Conservation (phyloP, 2,888 invertebrate genomes). For the Omphaloscelis lunosa region DNA sequence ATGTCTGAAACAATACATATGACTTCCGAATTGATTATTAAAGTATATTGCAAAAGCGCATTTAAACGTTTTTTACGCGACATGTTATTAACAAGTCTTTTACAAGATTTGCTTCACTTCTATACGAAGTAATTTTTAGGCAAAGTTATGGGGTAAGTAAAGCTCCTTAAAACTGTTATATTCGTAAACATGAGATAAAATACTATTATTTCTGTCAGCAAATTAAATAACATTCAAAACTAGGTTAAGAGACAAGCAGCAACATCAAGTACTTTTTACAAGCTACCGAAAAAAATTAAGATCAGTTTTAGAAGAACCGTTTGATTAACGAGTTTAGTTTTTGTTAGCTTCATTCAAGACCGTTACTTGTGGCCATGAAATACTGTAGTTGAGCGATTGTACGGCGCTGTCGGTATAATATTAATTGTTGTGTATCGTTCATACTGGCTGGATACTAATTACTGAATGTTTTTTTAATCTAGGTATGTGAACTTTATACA, state of each 20-base stretch:
- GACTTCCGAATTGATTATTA: too few relatives aligned
- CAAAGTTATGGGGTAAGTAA: neutral
- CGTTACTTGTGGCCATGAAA: constrained; percentile 43
- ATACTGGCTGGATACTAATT: constrained; percentile 17
- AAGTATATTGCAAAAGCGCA: too few relatives aligned
- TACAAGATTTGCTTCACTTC: too few relatives aligned
- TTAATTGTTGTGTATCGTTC: constrained; percentile 32
- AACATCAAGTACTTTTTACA: constrained; percentile 1
- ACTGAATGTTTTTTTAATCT: neutral
- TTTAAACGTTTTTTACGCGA: too few relatives aligned
- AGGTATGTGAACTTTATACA: neutral
- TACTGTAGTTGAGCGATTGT: constrained; percentile 12
- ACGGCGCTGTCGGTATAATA: neutral
- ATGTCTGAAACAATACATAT: neutral
- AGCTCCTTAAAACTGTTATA: neutral
- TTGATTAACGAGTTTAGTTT: constrained; percentile 46
- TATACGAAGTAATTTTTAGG: neutral
- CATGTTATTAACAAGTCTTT: too few relatives aligned
- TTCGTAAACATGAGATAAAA: neutral
- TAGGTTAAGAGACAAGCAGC: constrained; percentile 3
- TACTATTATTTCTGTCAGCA: neutral
- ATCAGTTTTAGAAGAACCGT: constrained; percentile 50
- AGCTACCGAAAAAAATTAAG: constrained; percentile 28
- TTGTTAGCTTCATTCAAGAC: constrained; percentile 37
- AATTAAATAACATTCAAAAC: constrained; percentile 3